These are phyloP conservation scores for Elephas maximus DNA, from an alignment of 2,113 vertebrate genomes.

Conservation along the genomic window DNA sequence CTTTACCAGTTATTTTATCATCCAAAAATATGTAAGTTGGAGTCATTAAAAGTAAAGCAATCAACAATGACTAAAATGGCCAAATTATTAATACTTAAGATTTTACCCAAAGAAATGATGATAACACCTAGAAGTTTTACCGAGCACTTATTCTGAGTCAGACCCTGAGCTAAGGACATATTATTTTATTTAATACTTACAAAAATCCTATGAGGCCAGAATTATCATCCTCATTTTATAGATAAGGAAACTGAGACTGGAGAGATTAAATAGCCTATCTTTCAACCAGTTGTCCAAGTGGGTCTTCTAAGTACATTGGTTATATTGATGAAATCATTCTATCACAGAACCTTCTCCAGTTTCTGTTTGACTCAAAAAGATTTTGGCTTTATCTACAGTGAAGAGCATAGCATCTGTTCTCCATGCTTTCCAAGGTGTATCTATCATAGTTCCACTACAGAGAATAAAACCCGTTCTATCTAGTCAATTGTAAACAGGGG, in stretches of 20 bases:
- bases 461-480: conserved; percentile 18
- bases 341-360: background rate
- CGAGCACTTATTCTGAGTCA: background rate
- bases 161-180: background rate
- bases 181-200: background rate
- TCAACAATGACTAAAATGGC: background rate
- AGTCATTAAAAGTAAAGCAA: background rate
- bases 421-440: too few relatives aligned
- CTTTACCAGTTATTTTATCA: background rate
- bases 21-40: background rate
- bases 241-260: background rate
- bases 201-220: background rate
- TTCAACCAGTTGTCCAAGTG: background rate
- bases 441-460: background rate
- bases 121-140: conserved; percentile 1
- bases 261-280: background rate
- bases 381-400: background rate
- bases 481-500: background rate
- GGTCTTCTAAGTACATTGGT: background rate
- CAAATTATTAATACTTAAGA: background rate
- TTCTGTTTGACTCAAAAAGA: background rate
- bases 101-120: background rate
- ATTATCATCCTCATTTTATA: background rate
- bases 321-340: background rate
- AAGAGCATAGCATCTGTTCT: background rate